These are phyloP conservation scores for Heliconius himera DNA, from an alignment of 1,140 invertebrate genomes.

Conservation along the genomic window DNA sequence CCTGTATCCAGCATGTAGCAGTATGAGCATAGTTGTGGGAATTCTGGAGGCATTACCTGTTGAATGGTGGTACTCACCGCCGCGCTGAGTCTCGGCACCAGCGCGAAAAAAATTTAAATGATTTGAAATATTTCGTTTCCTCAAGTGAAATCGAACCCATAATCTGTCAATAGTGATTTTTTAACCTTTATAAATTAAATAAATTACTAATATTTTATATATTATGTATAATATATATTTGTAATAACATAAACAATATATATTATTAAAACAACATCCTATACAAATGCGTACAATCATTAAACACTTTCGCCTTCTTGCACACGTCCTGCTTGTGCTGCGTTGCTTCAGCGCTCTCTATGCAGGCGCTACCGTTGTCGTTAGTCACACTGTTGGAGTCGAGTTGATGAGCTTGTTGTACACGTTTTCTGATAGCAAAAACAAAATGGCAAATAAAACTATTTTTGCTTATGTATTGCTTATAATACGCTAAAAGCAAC, in stretches of 20 bases:
- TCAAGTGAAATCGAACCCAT: too few species aligned
- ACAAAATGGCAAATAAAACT: not conserved
- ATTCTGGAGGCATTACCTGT: too few species aligned
- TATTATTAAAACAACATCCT: slow-evolving; percentile 59
- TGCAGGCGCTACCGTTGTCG: slow-evolving; percentile 60
- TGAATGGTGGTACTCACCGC: too few species aligned
- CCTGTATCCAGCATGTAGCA: too few species aligned
- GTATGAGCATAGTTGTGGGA: too few species aligned
- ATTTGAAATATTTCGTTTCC: too few species aligned
- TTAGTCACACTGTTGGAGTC: slow-evolving; percentile 49
- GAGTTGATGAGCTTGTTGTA: slow-evolving; percentile 58
- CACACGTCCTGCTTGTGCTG: slow-evolving; percentile 73
- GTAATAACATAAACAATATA: not conserved
- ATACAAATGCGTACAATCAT: slow-evolving; percentile 74
- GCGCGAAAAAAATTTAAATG: too few species aligned
- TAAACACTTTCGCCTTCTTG: slow-evolving; percentile 74
- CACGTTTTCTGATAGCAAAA: slow-evolving; percentile 58
- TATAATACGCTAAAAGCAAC: too few species aligned
- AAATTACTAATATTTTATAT: not conserved
- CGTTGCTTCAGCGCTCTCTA: slow-evolving; percentile 66
- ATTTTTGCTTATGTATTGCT: too few species aligned
- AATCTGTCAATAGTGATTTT: not conserved
- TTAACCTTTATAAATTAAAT: not conserved
- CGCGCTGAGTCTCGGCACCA: too few species aligned
- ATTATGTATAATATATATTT: not conserved